Evolutionary conservation across 2,888 invertebrate species (phyloP), one percentile per base, ranked within the genome.

Genomic region (Papilio gigon): DNA sequence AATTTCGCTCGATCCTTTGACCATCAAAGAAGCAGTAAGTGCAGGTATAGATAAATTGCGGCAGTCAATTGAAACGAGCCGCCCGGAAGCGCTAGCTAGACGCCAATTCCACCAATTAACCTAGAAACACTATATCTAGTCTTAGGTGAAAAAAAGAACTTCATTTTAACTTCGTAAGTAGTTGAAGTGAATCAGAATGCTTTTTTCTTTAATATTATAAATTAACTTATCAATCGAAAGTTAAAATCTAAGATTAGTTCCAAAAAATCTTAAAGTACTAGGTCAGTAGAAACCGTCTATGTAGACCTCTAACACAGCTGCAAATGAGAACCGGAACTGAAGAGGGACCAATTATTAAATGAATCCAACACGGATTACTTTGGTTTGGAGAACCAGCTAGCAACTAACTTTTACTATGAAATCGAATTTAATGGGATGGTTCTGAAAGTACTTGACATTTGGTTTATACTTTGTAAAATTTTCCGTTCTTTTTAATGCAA

Each of bases 401-500:
- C n/a, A n/a, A n/a, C n/a, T n/a, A n/a, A n/a, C n/a, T n/a, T n/a
- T n/a, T n/a, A n/a, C n/a, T n/a, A n/a, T n/a, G n/a, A n/a, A n/a
- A n/a, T n/a, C n/a, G n/a, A n/a, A n/a, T n/a, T n/a, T n/a, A n/a
- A n/a, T n/a, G n/a, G n/a, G n/a, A n/a, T n/a, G n/a, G n/a, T n/a
- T n/a, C n/a, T n/a, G n/a, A n/a, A n/a, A n/a, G n/a, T n/a, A n/a
- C n/a, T n/a, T n/a, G n/a, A n/a, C n/a, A n/a, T 22, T 47, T 47
- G 20, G 11, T 47, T 20, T 12, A 12, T 47, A 22, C 22, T 47
- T 8, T 30, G 53, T 56, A 56, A 56, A 56, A 56, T 30, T 30
- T 56, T 56, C 53, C 53, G n/a, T 30, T 14, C 11, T 22, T 40
- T 65, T 58, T 42, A 65, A 58, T 65, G 65, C 65, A 56, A 65